These are phyloP conservation scores for Spondyliosoma cantharus DNA, from an alignment of 2,797 vertebrate genomes.

Conservation along the genomic window DNA sequence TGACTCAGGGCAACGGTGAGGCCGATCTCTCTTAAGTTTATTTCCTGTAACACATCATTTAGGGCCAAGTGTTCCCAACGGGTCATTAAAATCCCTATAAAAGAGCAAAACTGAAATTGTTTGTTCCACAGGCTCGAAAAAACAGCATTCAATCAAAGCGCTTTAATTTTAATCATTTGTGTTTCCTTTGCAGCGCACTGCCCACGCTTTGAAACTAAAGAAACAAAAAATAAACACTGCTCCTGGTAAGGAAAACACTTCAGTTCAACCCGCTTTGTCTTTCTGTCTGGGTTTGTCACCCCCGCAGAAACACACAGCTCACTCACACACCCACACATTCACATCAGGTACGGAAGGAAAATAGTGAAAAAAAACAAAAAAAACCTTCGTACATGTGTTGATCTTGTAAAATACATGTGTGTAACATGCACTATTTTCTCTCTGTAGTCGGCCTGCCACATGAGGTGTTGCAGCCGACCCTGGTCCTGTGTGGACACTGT, in stretches of 20 bases:
- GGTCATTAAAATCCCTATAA: constrained; percentile 71
- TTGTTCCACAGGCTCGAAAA: constrained; percentile 83
- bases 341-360: constrained; percentile 35
- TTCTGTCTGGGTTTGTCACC: constrained; percentile 54
- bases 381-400: background rate
- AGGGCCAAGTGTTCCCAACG: constrained; percentile 62
- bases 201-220: constrained; percentile 85
- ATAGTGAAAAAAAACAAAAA: background rate
- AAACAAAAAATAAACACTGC: constrained; percentile 84
- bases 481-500: constrained; percentile 72
- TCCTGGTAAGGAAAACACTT: constrained; percentile 80
- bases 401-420: constrained; percentile 11
- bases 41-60: constrained; percentile 76
- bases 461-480: constrained; percentile 65
- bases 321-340: constrained; percentile 9
- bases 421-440: constrained; percentile 32
- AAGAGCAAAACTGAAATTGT: constrained; percentile 79
- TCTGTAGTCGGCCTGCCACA: constrained; percentile 24
- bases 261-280: constrained; percentile 67
- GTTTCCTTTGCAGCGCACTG: constrained; percentile 79
- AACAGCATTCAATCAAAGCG: constrained; percentile 80
- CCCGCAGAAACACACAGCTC: constrained; percentile 13
- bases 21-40: constrained; percentile 64
- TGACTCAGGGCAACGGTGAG: constrained; percentile 44
- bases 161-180: constrained; percentile 81